Evolutionary conservation across 2,797 vertebrate genomes (phyloP), one percentile per base, ranked within the genome.

Genomic region (Melanotaenia nigrans): DNA sequence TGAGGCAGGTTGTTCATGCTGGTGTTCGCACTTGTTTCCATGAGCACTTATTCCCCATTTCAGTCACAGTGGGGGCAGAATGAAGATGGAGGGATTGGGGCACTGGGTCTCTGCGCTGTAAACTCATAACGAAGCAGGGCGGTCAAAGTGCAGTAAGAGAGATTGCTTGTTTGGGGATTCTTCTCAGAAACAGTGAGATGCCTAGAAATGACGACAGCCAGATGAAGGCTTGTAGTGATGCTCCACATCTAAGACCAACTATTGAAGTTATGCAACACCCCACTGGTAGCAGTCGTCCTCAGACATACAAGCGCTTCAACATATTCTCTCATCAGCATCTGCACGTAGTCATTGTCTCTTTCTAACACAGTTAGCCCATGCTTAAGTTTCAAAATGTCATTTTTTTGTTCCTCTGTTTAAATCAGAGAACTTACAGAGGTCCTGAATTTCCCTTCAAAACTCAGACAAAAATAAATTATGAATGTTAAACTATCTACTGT

Each of bases 401-500:
- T 65, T 84, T 82, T 75, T 75, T 67, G 53, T 32, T 84, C 67
- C 61, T 84, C 86, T 83, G 70, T 68, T 81, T 8, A 2, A 77
- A 71, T 80, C 79, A 87, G 77, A 85, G 79, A 85, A 83, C 69
- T 90, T 94, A 95, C 92, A 96, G 94, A 95, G 93, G 95, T 95
- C 95, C 89, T 92, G 90, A 92, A 92, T 90, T 90, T 84, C 84
- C 83, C 83, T 84, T 90, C 95, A 95, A 95, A 95, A 93, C 93
- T 94, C 92, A 92, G 95, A 95, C 83, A 95, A 99, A 97, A 98
- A 98, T 97, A 98, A 97, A 96, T 95, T 89, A 97, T 95, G 94
- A 96, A 93, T 93, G 94, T 96, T 96, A 95, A 93, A 96, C 94
- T 95, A 96, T 96, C 95, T 96, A 95, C 95, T 96, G 94, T 97